Percentiles rank a stretch among this genome's conserved stretches.
phyloP scores from a whole-genome alignment of 2,888 invertebrate genomes.

The Drosophila gaucha region DNA sequence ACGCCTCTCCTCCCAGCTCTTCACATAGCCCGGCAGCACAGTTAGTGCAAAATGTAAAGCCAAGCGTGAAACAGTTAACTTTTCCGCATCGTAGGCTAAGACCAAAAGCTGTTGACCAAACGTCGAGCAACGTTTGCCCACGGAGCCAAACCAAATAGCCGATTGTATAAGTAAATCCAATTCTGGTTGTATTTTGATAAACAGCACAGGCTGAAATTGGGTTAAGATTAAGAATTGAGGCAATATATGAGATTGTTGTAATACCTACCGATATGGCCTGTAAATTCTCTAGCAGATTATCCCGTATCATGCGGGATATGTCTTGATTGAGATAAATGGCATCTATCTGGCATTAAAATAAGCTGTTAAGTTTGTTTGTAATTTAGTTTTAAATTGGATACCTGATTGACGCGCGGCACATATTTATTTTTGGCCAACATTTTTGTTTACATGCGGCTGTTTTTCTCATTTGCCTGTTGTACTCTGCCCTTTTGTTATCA shows the following conservation, averaged over 20 bases:
- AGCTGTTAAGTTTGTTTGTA: neutral
- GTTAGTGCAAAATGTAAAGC: slow-evolving; percentile 87
- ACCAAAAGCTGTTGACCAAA: slow-evolving; percentile 94
- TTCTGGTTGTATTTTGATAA: slow-evolving; percentile 89
- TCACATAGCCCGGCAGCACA: slow-evolving; percentile 87
- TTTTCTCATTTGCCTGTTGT: slow-evolving; percentile 40
- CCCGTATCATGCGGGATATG: slow-evolving; percentile 89
- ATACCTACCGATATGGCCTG: slow-evolving; percentile 88
- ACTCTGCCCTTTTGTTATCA: slow-evolving; percentile 64
- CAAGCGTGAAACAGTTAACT: slow-evolving; percentile 87
- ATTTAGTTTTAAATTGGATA: slow-evolving; percentile 43
- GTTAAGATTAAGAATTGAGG: neutral
- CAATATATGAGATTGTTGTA: neutral
- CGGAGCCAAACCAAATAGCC: slow-evolving; percentile 89
- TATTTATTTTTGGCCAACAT: slow-evolving; percentile 81
- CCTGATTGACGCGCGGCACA: slow-evolving; percentile 85
- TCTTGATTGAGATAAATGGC: slow-evolving; percentile 92
- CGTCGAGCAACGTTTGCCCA: slow-evolving; percentile 88
- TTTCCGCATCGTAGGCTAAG: slow-evolving; percentile 89
- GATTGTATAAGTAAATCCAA: slow-evolving; percentile 89
- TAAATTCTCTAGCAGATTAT: slow-evolving; percentile 87
- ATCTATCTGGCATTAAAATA: slow-evolving; percentile 87
- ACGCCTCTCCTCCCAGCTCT: slow-evolving; percentile 86
- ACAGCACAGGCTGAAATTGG: slow-evolving; percentile 86
- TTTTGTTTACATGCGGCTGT: slow-evolving; percentile 51